Evolutionary conservation across 2,888 invertebrate genomes (phyloP), one percentile per base, ranked within the genome.

Genomic region (Nomada flava): DNA sequence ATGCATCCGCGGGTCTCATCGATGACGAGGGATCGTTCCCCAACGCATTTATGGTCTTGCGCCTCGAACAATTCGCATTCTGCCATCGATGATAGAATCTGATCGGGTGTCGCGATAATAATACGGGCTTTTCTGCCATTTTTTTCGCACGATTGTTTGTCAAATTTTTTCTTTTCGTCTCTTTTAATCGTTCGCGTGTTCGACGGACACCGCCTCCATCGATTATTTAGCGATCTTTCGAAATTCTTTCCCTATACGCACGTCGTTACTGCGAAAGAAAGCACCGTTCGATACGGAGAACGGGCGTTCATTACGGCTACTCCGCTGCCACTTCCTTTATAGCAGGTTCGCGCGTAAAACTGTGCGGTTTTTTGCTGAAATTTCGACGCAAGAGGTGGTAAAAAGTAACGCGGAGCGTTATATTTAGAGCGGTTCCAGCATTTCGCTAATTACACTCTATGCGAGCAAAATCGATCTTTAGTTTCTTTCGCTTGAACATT

Each of bases 401-500:
- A 79, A 79, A 79, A 65, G 42, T 57, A n/a, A 26, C 13, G n/a
- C 36, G 11, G 13, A 52, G 55, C 50, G 26, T 52, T 63, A 63
- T 69, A 63, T 55, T 57, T 63, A 52, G 50, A 68, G 62, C 63
- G n/a, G 42, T 55, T 20, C 13, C 36, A 68, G 20, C 55, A 60
- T 70, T 65, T 47, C 77, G 50, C 52, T 79, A 64, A 78, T 79
- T 78, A 65, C 70, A 53, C 42, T 52, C 47, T 55, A 44, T 29
- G 52, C 47, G 67, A 47, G 23, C n/a, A 18, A n/a, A 29, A 23
- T 72, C 26, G 47, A 63, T 55, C 36, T 47, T 26, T 55, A 47
- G 42, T n/a, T 11, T 47, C 57, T 26, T 29, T 4, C 13, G 5
- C 18, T 13, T 15, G 10, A 18, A 2, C 7, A 13, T 47, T 42